Evolutionary conservation across 2,113 vertebrate species (phyloP), one percentile per base, ranked within the genome.

Genomic region (Rhea americana): DNA sequence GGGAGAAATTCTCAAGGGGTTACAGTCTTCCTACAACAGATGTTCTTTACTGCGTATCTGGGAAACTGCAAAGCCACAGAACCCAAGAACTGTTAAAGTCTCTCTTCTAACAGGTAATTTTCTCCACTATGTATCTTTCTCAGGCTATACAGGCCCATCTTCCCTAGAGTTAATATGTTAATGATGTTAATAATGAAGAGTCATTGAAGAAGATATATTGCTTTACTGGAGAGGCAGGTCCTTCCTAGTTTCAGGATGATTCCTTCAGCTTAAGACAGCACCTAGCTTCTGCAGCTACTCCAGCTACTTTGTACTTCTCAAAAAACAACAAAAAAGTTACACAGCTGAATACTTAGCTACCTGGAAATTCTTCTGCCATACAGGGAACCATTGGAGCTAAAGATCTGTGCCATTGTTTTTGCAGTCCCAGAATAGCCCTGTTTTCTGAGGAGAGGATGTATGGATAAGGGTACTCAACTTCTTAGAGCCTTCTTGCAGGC

Each of bases 241-340:
- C 20, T 56, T 83, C 80, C 17, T 4, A 30, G 1, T 63, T 82
- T 82, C 39, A 41, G 32, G 72, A 56, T 56, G 30, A 37, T 30
- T 74, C 45, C 43, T 62, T 75, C 61, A 28, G 32, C 25, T 74
- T 39, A 47, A 61, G 6, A 28, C 50, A 90, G 35, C 67, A 3
- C 24, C 14, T 2, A 0, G 25, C 28, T 68, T 30, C 65, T 81
- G 16, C 10, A 0, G 0, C 30, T 62, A n/a, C 20, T 78, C 30
- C 61, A 87, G 35, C 5, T 43, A 39, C 22, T 56, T 37, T 35
- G 5, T 5, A 39, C 43, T 61, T 41, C 16, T 35, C n/a, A 15
- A 84, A 68, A 73, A 77, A 25, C 35, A 58, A 58, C 17, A 41
- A 35, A 70, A 30, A 5, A 30, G 72, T n/a, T 37, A 9, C 21